Percentiles rank a stretch among this genome's conserved stretches.
phyloP scores from a whole-genome alignment of 53 echinoderm and acorn worm genomes.

The Echinometra lucunter region DNA sequence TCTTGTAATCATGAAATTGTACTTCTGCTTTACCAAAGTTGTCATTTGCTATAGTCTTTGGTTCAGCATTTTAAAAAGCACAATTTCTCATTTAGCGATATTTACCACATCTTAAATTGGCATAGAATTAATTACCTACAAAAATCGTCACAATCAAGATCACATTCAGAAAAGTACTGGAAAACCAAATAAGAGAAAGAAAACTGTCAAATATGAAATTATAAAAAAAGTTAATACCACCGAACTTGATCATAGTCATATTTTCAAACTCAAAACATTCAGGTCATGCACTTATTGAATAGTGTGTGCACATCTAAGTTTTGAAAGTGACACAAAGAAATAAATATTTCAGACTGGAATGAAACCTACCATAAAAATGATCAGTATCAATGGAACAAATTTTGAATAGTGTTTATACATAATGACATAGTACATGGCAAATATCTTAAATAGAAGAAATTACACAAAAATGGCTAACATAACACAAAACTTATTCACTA shows the following conservation, averaged over 20 bases:
- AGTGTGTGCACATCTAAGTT: conserved; percentile 7
- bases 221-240: background rate
- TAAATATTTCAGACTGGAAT: conserved; percentile 70
- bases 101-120: background rate
- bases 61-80: conserved; percentile 65
- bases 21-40: conserved; percentile 15
- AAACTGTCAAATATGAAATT: conserved; percentile 41
- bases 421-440: conserved; percentile 65
- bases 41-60: conserved; percentile 40
- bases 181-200: conserved; percentile 46
- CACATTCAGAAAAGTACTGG: conserved; percentile 67
- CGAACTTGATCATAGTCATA: background rate
- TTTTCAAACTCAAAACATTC: background rate
- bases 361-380: conserved; percentile 48
- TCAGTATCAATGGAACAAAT: conserved; percentile 22
- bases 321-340: conserved; percentile 52
- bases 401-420: conserved; percentile 12
- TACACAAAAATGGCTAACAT: conserved; percentile 30
- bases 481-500: background rate
- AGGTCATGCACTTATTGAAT: conserved; percentile 20
- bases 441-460: conserved; percentile 57
- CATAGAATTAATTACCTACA: conserved; percentile 12
- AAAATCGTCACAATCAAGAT: background rate
- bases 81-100: conserved; percentile 23
- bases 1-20: conserved; percentile 49